Conservation (phyloP, 2,113 vertebrate genomes). For the Neodontobutis hainanensis region DNA sequence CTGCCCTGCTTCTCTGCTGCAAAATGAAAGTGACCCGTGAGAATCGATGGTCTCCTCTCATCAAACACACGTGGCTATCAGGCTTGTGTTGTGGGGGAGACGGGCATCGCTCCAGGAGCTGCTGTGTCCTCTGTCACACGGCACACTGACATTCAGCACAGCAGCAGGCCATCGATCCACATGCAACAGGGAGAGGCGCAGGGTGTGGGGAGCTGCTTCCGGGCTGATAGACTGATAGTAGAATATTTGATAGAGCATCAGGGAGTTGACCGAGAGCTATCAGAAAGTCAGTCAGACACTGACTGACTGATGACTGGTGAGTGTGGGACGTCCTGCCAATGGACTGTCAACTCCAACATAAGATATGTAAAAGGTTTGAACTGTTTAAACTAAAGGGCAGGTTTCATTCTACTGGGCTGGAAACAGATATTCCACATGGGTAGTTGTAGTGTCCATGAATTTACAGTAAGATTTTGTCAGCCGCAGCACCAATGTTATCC, state of each 20-base stretch:
- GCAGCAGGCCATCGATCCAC: conserved; percentile 57
- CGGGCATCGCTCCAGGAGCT: conserved; percentile 42
- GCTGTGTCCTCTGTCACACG: conserved; percentile 58
- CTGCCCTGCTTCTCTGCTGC: conserved; percentile 28
- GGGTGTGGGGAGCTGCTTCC: background rate
- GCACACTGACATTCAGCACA: conserved; percentile 62
- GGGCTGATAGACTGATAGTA: conserved; percentile 50
- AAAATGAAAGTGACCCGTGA: conserved; percentile 42
- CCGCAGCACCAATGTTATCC: background rate
- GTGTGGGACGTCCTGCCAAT: conserved; percentile 44
- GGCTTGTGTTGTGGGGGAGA: conserved; percentile 48
- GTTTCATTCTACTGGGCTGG: background rate
- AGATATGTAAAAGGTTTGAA: conserved; percentile 9
- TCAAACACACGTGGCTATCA: conserved; percentile 24
- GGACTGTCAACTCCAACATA: conserved; percentile 38
- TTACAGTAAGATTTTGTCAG: background rate
- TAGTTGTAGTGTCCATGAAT: background rate
- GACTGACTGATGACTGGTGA: conserved; percentile 53
- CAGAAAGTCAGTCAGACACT: conserved; percentile 42
- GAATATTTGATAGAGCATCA: conserved; percentile 54
- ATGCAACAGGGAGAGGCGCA: conserved; percentile 6
- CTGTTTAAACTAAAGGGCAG: background rate
- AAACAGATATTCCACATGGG: conserved; percentile 37
- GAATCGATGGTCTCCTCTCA: conserved; percentile 57
- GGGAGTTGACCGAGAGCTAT: conserved; percentile 60